Evolutionary conservation across 2,113 vertebrate species (phyloP).

Genomic region (Oncorhynchus clarkii): DNA sequence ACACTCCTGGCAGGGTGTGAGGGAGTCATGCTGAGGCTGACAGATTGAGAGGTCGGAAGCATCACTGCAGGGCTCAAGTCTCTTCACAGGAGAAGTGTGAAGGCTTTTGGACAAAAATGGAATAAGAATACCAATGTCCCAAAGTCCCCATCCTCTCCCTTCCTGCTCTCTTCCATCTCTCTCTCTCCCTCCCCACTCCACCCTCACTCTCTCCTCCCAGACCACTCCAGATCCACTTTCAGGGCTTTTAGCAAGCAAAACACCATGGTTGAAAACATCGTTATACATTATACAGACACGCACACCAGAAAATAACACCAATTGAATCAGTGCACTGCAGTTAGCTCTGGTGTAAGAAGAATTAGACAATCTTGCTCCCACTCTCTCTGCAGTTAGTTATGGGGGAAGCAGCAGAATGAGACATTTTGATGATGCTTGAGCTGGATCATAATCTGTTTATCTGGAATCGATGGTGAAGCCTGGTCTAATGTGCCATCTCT

Average conservation of each 20-base stretch:
- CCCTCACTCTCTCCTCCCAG: background rate
- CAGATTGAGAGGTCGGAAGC: conserved; percentile 35
- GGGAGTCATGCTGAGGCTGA: conserved; percentile 25
- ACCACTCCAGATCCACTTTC: conserved; percentile 6
- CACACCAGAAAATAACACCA: background rate
- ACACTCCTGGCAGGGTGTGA: background rate
- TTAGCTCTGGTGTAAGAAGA: too few relatives aligned
- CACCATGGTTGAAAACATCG: conserved; percentile 13
- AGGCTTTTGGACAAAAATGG: conserved; percentile 19
- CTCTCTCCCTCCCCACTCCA: too few relatives aligned
- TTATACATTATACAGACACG: background rate
- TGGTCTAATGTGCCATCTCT: conserved; percentile 49
- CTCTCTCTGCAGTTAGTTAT: too few relatives aligned
- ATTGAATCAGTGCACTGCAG: too few relatives aligned
- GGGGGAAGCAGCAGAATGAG: too few relatives aligned
- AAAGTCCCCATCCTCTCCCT: conserved; percentile 14
- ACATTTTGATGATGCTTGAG: too few relatives aligned
- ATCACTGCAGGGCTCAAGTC: conserved; percentile 40
- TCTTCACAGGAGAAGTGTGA: background rate
- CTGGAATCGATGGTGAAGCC: conserved; percentile 50
- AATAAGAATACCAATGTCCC: conserved; percentile 38
- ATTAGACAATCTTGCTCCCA: too few relatives aligned
- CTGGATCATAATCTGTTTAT: conserved; percentile 48
- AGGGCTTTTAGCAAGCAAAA: conserved; percentile 16
- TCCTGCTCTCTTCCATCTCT: too few relatives aligned